Evolutionary conservation across 2,888 invertebrate genomes (phyloP).

Genomic region (Noctua fimbriata): DNA sequence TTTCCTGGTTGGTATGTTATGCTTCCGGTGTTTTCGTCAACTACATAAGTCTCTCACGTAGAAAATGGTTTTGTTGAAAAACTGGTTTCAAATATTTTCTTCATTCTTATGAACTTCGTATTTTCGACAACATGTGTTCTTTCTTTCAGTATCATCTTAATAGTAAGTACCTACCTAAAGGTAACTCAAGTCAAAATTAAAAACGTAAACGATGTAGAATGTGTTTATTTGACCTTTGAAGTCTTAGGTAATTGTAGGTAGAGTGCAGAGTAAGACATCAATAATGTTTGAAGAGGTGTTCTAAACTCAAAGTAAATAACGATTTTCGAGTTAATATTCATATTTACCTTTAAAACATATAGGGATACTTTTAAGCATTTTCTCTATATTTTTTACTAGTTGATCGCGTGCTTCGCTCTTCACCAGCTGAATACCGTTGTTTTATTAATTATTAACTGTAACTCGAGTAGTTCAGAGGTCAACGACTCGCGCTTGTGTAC

Average conservation of each 20-base stretch:
- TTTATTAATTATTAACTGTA: conserved; percentile 85
- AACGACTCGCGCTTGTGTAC: conserved; percentile 74
- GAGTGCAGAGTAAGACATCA: background rate
- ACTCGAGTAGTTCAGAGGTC: conserved; percentile 82
- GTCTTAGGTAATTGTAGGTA: background rate
- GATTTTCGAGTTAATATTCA: background rate
- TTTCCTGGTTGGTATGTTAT: conserved; percentile 40
- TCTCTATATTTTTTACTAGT: conserved; percentile 52
- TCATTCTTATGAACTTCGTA: background rate
- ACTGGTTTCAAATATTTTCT: background rate
- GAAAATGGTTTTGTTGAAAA: background rate
- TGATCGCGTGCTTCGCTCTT: conserved; percentile 71
- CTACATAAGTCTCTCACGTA: background rate
- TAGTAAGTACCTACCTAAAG: background rate
- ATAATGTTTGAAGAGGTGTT: conserved; percentile 10
- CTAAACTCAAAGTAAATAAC: background rate
- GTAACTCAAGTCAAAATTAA: background rate
- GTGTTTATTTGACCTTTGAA: background rate
- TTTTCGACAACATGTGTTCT: background rate
- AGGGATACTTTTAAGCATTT: conserved; percentile 57
- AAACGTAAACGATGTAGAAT: background rate
- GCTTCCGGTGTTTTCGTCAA: conserved; percentile 40
- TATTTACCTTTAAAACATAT: background rate
- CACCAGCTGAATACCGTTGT: conserved; percentile 81
- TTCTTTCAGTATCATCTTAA: background rate